phyloP scores from a whole-genome alignment of 2,797 vertebrate genomes.

The Fistularia tabacaria region DNA sequence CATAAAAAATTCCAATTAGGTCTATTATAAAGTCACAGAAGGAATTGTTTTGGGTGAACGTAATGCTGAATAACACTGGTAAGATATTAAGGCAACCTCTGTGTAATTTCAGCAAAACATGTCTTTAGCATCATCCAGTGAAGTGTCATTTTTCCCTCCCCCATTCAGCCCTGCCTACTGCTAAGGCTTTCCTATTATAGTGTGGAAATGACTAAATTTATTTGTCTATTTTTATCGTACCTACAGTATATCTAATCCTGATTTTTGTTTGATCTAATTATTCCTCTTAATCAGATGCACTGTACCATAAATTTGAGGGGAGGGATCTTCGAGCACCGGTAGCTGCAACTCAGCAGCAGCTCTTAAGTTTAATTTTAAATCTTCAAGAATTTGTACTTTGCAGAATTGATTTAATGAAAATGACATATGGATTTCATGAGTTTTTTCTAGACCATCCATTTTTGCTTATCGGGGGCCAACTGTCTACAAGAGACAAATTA shows the following conservation, averaged over 20 bases:
- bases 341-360: constrained; percentile 44
- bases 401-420: too few species aligned
- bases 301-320: constrained; percentile 42
- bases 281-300: constrained; percentile 44
- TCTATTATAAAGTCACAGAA: too few species aligned
- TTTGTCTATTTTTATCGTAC: constrained; percentile 27
- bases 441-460: too few species aligned
- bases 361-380: constrained; percentile 2
- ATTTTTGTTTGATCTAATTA: constrained; percentile 40
- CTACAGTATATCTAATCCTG: constrained; percentile 27
- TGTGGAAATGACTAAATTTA: constrained; percentile 20
- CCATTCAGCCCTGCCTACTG: constrained; percentile 28
- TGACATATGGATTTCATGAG: too few species aligned
- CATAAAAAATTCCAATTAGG: too few species aligned
- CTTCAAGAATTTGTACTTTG: too few species aligned
- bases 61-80: too few species aligned
- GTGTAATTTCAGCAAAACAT: background rate
- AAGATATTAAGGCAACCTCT: background rate
- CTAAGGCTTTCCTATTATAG: constrained; percentile 9
- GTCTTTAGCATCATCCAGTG: background rate
- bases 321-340: constrained; percentile 25
- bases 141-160: background rate
- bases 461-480: too few species aligned
- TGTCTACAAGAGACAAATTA: too few species aligned
- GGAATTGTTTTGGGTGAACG: too few species aligned